Conservation (phyloP, 2,888 invertebrate species). For the Thereva unica region DNA sequence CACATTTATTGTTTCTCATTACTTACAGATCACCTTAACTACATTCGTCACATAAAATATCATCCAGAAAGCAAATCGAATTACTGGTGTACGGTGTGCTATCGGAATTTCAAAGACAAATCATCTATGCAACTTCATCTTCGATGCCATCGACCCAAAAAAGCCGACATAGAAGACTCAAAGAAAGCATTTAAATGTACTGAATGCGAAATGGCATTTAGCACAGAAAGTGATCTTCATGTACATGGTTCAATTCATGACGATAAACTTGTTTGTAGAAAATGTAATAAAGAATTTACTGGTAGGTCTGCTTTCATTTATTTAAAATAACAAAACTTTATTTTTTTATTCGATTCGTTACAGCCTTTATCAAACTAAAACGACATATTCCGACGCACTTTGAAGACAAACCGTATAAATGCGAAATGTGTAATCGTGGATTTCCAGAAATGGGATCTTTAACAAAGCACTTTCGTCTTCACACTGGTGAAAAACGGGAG, state of each 20-base stretch:
- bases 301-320: conserved; percentile 51
- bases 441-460: conserved; percentile 63
- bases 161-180: background rate
- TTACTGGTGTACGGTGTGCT: conserved; percentile 23
- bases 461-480: conserved; percentile 61
- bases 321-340: background rate
- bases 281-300: conserved; percentile 61
- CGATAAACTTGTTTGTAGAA: conserved; percentile 57
- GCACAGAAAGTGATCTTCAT: conserved; percentile 59
- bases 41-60: conserved; percentile 15
- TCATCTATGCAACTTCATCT: conserved; percentile 34
- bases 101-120: conserved; percentile 12
- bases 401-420: conserved; percentile 60
- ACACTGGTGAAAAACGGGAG: conserved; percentile 60
- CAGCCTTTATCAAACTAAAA: conserved; percentile 56
- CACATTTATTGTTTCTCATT: too few species aligned
- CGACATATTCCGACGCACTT: conserved; percentile 63
- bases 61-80: conserved; percentile 12
- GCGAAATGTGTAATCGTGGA: conserved; percentile 60
- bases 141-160: conserved; percentile 20
- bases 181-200: conserved; percentile 50
- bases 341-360: conserved; percentile 2
- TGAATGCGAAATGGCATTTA: conserved; percentile 60
- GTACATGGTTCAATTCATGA: conserved; percentile 60
- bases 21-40: background rate